These are phyloP conservation scores for Artemia franciscana DNA, from an alignment of 1,140 invertebrate genomes.

Conservation along the genomic window DNA sequence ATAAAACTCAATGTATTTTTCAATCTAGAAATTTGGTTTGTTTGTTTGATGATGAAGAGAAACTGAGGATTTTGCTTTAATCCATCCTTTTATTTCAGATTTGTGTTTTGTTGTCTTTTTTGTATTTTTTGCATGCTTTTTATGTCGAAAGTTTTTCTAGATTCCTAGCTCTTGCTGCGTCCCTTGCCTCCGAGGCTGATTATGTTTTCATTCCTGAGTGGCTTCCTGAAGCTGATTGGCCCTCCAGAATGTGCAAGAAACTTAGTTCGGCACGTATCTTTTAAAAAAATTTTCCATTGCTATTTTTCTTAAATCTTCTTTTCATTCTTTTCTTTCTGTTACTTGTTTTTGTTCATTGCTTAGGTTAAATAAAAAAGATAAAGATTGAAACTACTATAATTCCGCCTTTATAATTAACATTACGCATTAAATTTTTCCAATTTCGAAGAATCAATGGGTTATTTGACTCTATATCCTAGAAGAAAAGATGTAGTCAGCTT, in stretches of 20 bases:
- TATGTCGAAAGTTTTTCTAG: too few species aligned
- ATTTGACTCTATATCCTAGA: too few species aligned
- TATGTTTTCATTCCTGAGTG: constrained; percentile 51
- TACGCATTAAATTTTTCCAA: too few species aligned
- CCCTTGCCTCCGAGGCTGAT: constrained; percentile 27
- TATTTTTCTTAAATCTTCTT: neutral
- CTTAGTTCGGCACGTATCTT: constrained; percentile 50
- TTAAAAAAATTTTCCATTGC: neutral
- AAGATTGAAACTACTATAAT: too few species aligned
- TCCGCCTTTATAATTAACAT: too few species aligned
- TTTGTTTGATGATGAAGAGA: too few species aligned
- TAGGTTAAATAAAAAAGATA: too few species aligned
- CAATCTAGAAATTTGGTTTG: too few species aligned
- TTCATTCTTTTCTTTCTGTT: neutral
- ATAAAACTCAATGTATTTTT: too few species aligned
- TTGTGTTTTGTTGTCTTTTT: constrained; percentile 1
- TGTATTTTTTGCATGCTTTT: constrained; percentile 2
- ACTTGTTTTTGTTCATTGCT: neutral
- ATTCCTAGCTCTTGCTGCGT: constrained; percentile 33
- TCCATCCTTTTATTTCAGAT: neutral
- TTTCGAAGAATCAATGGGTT: too few species aligned
- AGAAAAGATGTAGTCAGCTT: too few species aligned
- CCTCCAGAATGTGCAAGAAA: constrained; percentile 72
- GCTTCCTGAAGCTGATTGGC: constrained; percentile 76
- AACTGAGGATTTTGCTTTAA: neutral